Evolutionary conservation across 2,113 vertebrate species (phyloP).

Genomic region (Diglossa brunneiventris): DNA sequence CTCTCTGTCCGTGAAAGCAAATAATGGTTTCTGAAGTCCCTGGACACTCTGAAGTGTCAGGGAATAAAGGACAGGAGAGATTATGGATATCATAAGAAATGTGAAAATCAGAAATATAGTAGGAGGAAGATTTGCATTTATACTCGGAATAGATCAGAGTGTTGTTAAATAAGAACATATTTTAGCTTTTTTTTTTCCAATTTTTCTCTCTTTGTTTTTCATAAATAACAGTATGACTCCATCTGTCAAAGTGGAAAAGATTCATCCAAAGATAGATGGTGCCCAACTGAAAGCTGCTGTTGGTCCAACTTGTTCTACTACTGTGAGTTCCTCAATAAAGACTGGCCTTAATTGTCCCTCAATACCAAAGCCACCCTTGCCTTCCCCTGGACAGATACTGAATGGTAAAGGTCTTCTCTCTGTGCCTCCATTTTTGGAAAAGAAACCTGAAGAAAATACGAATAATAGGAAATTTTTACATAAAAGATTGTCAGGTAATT

Average conservation of each 20-base stretch:
- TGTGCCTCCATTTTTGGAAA: slow-evolving; percentile 81
- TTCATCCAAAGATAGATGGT: slow-evolving; percentile 90
- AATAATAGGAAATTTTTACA: slow-evolving; percentile 91
- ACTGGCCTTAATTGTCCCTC: slow-evolving; percentile 98
- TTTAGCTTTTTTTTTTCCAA: neutral
- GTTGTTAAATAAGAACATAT: neutral
- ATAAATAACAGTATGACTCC: slow-evolving; percentile 82
- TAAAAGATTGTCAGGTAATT: slow-evolving; percentile 92
- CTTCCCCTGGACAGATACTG: slow-evolving; percentile 93
- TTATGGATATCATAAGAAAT: neutral
- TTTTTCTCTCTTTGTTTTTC: slow-evolving; percentile 25
- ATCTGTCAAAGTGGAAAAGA: slow-evolving; percentile 95
- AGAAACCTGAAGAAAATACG: slow-evolving; percentile 90
- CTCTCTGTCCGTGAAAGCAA: neutral
- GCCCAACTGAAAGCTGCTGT: slow-evolving; percentile 84
- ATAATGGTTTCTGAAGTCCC: neutral
- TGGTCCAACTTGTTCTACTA: slow-evolving; percentile 88
- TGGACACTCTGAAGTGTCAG: neutral
- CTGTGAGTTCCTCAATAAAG: slow-evolving; percentile 97
- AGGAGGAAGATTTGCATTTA: neutral
- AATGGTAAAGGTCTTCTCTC: slow-evolving; percentile 96
- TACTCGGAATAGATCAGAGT: neutral
- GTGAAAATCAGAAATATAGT: neutral
- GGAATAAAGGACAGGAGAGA: neutral
- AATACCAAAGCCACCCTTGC: slow-evolving; percentile 99